Conservation (phyloP, 2,888 invertebrate species). For the Eilema griseolum region DNA sequence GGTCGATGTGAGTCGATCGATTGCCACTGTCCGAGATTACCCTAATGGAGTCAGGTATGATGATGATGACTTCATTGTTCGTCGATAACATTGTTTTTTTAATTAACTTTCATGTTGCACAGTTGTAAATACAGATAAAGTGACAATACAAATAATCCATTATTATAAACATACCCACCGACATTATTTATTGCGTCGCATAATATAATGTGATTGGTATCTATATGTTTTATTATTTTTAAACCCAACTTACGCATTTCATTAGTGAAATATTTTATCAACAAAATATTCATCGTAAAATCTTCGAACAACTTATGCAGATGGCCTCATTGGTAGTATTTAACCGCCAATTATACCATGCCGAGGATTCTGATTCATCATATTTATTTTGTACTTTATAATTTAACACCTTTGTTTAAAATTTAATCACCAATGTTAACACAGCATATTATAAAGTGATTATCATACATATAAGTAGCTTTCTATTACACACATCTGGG, state of each 20-base stretch:
- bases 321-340: no score
- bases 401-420: no score
- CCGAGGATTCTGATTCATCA: no score
- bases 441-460: no score
- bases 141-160: neutral
- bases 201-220: neutral
- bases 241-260: neutral
- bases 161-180: neutral
- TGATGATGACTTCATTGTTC: constrained; percentile 14
- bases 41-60: neutral
- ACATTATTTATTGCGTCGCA: neutral
- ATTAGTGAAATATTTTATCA: neutral
- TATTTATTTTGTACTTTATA: no score
- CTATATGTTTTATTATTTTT: neutral
- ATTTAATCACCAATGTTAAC: no score
- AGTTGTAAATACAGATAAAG: neutral
- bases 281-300: neutral
- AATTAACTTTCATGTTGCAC: neutral
- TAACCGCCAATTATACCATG: no score
- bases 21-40: neutral
- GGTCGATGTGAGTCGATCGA: neutral
- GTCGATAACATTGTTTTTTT: constrained; percentile 9
- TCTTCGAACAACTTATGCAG: neutral
- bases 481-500: neutral
- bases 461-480: no score